Base-by-base conservation (phyloP, 2,797 vertebrate species). In the Propithecus deckenii region DNA sequence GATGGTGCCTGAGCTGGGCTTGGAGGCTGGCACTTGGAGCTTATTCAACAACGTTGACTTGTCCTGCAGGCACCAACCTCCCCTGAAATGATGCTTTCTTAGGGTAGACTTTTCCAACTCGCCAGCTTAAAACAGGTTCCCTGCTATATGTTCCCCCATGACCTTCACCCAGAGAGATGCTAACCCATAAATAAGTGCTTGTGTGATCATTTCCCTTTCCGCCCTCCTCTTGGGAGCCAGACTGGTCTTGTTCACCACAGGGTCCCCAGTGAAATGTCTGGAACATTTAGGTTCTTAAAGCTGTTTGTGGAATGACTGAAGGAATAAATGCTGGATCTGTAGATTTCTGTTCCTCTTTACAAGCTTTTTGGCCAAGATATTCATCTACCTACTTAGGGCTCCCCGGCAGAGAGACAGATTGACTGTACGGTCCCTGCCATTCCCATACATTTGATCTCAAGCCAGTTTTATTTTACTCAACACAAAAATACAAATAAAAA, bases 401-500 rank as follows among this genome's bases (percentile, higher is more conserved):
- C 90, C n/a, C 65, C 52, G 75, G 76, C 30, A 61, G 61, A 76
- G n/a, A 76, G 46, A 2, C 4, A 67, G 76, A 89, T 5, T 11
- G n/a, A 65, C 71, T 7, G 11, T n/a, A 23, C 55, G 22, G 65
- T 76, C 30, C 23, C 41, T n/a, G 25, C 7, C 2, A 18, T 41
- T 84, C 46, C 15, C 17, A 23, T 17, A 48, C 32, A 15, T 81
- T 80, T 48, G 43, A 80, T 61, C 71, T 80, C 71, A 38, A 88
- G 89, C 48, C 57, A 63, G 65, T n/a, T 91, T 92, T 90, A 52
- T 91, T 92, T 81, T 81, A 69, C 22, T 78, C 69, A 38, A 52
- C 74, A 84, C 86, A 95, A 71, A 96, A 86, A 85, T 22, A 72
- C 65, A 95, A 88, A 69, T 81, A 61, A 93, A 74, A 93, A 91